Evolutionary conservation across 2,797 vertebrate species (phyloP).

Genomic region (Pipistrellus pygmaeus): DNA sequence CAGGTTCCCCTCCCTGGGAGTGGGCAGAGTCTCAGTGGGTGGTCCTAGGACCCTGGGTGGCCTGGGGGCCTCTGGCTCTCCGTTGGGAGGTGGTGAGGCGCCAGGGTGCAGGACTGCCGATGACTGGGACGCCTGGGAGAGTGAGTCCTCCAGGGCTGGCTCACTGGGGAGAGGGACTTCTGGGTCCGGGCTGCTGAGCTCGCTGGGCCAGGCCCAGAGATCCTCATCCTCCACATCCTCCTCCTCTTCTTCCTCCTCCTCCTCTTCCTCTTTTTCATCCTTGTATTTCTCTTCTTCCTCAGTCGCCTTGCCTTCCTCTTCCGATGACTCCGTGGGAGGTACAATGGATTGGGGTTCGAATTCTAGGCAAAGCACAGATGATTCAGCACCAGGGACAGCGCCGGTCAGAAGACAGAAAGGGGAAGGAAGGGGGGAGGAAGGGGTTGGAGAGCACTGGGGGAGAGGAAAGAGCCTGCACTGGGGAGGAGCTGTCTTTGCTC

Average conservation of each 20-base stretch:
- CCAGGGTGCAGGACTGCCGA: slow-evolving; percentile 3
- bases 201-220: slow-evolving; percentile 63
- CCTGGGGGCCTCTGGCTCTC: slow-evolving; percentile 17
- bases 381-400: slow-evolving; percentile 81
- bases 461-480: not conserved
- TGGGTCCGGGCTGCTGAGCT: slow-evolving; percentile 54
- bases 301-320: slow-evolving; percentile 54
- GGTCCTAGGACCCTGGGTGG: slow-evolving; percentile 66
- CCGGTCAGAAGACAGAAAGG: fast-evolving
- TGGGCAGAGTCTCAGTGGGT: slow-evolving; percentile 44
- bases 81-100: not conserved
- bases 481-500: not conserved
- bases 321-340: slow-evolving; percentile 59
- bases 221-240: slow-evolving; percentile 64
- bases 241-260: slow-evolving; percentile 39
- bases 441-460: not conserved
- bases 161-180: slow-evolving; percentile 48
- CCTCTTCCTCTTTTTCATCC: slow-evolving; percentile 60
- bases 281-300: slow-evolving; percentile 70
- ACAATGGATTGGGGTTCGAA: slow-evolving; percentile 60
- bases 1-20: slow-evolving; percentile 48
- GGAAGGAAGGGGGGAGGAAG: too few species aligned
- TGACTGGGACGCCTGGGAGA: slow-evolving; percentile 4
- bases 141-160: not conserved
- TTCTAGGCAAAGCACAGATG: slow-evolving; percentile 73